Evolutionary conservation across 2,113 vertebrate genomes (phyloP), one percentile per base, ranked within the genome.

Genomic region (Engystomops pustulosus): DNA sequence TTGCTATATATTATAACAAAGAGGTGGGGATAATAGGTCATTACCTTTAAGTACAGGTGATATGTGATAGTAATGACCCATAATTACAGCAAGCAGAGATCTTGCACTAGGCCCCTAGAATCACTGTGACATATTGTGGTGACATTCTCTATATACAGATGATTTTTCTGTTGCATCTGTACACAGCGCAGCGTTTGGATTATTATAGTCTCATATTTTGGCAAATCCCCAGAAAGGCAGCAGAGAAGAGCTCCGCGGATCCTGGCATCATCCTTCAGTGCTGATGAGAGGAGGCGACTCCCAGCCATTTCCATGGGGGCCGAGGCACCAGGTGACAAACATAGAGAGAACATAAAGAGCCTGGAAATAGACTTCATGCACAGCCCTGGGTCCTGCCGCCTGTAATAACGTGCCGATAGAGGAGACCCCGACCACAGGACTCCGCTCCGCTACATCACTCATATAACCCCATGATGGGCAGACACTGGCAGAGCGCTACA

Each of bases 191-290:
- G 71, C 0, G 0, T 0, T 0, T 1, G 0, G 0, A 25, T 60
- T n/a, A 51, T 74, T 81, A 55, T 25, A 45, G 76, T 69, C 36
- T 80, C 9, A 85, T 23, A 25, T 69, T 80, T 30, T 38, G 67
- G 5, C 85, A 75, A 62, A 0, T 2, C 12, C 88, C 38, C 41
- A 76, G 75, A 74, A 72, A 17, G 88, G 20, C 38, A 0, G 0
- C 81, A 81, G 67, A 44, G 75, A 86, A 41, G 38, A 70, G 53
- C 75, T 23, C 84, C 86, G 62, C 77, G 51, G 27, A 55, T 86
- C 68, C 85, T 77, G 86, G 25, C 72, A 86, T 74, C 87, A 72
- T 85, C 88, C 65, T 62, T 85, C 11, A 85, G 71, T 41, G 53
- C 55, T 72, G 67, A 85, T 68, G 74, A 71, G 0, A 0, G 70